phyloP scores from a whole-genome alignment of 2,113 vertebrate genomes.

The Gavialis gangeticus region DNA sequence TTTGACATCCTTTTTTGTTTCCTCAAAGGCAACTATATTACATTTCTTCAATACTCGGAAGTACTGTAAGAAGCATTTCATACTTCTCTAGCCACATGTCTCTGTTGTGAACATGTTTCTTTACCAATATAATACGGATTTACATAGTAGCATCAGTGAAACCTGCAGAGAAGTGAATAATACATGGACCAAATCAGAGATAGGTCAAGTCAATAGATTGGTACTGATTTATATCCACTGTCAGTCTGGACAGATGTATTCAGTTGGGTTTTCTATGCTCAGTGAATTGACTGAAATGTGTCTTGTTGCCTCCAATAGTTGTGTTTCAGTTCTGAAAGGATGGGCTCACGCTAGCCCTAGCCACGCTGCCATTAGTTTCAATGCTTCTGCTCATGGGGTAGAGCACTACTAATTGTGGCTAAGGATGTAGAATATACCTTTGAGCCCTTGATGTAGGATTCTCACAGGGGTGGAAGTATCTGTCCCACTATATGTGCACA shows the following conservation, averaged over 20 bases:
- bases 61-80: not conserved
- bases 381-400: not conserved
- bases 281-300: not conserved
- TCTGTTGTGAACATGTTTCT: not conserved
- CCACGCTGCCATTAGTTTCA: not conserved
- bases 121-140: not conserved
- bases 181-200: not conserved
- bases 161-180: not conserved
- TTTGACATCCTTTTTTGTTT: not conserved
- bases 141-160: not conserved
- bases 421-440: not conserved
- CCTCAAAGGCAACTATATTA: not conserved
- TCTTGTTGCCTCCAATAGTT: not conserved
- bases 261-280: not conserved
- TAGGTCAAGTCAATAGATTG: not conserved
- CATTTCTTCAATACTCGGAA: not conserved
- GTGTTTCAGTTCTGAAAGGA: not conserved
- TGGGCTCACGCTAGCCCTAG: not conserved
- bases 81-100: accelerated
- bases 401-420: not conserved
- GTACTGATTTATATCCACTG: not conserved
- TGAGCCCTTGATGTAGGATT: not conserved
- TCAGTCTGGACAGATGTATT: not conserved
- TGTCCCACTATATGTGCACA: not conserved
- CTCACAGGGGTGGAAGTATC: accelerated